Evolutionary conservation across 2,888 invertebrate genomes (phyloP), one percentile per base, ranked within the genome.

Genomic region (Unio delphinus): DNA sequence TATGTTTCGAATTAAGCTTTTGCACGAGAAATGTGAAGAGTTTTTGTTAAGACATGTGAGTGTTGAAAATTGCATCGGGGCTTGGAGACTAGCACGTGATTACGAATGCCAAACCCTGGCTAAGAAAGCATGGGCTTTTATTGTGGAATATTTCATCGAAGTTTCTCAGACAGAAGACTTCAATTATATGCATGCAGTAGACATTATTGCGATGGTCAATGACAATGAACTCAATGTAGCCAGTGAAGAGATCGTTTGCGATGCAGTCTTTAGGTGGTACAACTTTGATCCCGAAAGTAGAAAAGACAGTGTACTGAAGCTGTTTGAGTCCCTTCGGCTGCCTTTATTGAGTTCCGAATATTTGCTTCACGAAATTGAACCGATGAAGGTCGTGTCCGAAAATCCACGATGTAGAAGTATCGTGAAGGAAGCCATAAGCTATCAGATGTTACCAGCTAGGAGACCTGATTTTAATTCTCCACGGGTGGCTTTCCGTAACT

Each of bases 191-290:
- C 90, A 92, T 58, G 91, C 95, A 45, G 93, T 94, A n/a, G 95
- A 96, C 86, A 91, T 96, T 55, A 93, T 93, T 73, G 92, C 93
- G 69, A 93, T 97, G 65, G 94, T 96, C 74, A 93, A 94, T 62
- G 94, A 88, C 67, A 95, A 96, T 85, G 94, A 95, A 86, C 90
- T 97, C 55, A 96, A 96, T 88, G 95, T 95, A 0, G 94, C 95
- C 82, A 95, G 94, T 84, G 97, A 97, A 88, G 96, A 94, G 89
- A 91, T 93, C 65, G 94, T 94, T 57, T 95, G 94, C 88, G 93
- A 94, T 87, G 94, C 94, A 5, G 91, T 95, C 28, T 92, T 93
- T 86, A 92, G 92, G 64, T 95, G 95, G 95, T 80, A 83, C 17
- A 90, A 94, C 26, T 93, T 93, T 82, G 91, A 92, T 79, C 92